Base-by-base conservation (phyloP, 1,140 invertebrate species). In the Plutomurus gul region DNA sequence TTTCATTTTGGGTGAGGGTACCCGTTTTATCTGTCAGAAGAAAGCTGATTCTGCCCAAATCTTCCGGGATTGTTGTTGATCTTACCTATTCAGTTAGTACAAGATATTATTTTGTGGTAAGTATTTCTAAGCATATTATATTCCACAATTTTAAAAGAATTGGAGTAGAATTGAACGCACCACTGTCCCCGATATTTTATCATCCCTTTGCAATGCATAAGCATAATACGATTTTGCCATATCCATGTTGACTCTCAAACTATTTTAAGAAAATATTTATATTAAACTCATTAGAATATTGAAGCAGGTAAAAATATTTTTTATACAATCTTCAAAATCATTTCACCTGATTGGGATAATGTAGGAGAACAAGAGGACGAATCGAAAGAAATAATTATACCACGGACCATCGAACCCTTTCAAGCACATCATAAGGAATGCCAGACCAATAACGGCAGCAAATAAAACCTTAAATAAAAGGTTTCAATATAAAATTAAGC, bases 151-250 rank as follows among this genome's bases (percentile, higher is more conserved):
- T n/a, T n/a, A n/a, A n/a, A n/a, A 20, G 13, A 49, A 20, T 49
- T 13, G 18, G 18, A 1, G 6, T 56, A 7, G 8, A 56, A 30
- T 30, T 47, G 3, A 47, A 36, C 56, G n/a, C 18, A 98, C 97
- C n/a, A 98, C 95, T 0, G 96, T 98, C 4, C 95, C 96, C 56
- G 92, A 90, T 81, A 99, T 98, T 82, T 94, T 91, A 77, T 94
- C 92, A 87, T 99, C 98, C 78, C 93, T 89, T 85, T 97, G 95
- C 83, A 99, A 99, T 83, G 94, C 93, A 93, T 95, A 99, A 0
- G 97, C 95, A 86, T 99, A 99, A 85, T 96, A 98, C 0, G 94
- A 92, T 88, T 99, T 99, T 1, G 96, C 97, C 94, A 99, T 97
- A 85, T 99, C 98, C 76, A 99, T 89, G 88, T 99, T 99, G 1